Conservation (phyloP, 2,888 invertebrate genomes). For the Dioctria linearis region DNA sequence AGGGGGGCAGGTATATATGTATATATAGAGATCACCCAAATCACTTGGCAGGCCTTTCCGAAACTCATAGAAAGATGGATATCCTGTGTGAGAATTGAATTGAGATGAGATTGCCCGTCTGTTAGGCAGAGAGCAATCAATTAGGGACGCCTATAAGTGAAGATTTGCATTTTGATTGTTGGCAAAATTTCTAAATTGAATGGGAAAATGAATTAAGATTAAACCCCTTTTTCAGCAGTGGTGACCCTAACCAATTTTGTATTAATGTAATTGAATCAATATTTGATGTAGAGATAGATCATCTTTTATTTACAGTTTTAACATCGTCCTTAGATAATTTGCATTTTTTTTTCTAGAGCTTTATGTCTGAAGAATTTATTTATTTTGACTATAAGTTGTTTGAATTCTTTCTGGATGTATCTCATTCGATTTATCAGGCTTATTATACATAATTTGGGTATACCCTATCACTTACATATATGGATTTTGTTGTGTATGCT, state of each 20-base stretch:
- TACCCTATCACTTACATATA: no score
- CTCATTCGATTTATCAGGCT: no score
- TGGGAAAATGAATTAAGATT: constrained; percentile 40
- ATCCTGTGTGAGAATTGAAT: constrained; percentile 42
- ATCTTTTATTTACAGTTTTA: neutral
- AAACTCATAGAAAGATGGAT: constrained; percentile 39
- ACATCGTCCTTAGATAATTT: no score
- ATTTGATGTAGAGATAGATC: neutral
- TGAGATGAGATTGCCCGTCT: constrained; percentile 31
- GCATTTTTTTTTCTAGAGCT: no score
- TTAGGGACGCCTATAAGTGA: constrained; percentile 29
- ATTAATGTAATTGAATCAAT: constrained; percentile 35
- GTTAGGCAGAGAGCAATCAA: constrained; percentile 18
- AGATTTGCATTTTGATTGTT: constrained; percentile 45
- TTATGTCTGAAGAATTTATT: no score
- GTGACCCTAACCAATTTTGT: neutral
- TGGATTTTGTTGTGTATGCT: no score
- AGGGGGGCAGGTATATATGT: no score
- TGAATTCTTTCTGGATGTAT: no score
- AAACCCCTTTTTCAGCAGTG: constrained; percentile 25
- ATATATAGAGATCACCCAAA: neutral
- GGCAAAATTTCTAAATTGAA: constrained; percentile 32
- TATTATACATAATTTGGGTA: no score
- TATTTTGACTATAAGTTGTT: no score
- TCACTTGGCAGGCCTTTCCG: constrained; percentile 32